Conservation (phyloP, 2,113 vertebrate species). For the Rousettus leschenaultii region DNA sequence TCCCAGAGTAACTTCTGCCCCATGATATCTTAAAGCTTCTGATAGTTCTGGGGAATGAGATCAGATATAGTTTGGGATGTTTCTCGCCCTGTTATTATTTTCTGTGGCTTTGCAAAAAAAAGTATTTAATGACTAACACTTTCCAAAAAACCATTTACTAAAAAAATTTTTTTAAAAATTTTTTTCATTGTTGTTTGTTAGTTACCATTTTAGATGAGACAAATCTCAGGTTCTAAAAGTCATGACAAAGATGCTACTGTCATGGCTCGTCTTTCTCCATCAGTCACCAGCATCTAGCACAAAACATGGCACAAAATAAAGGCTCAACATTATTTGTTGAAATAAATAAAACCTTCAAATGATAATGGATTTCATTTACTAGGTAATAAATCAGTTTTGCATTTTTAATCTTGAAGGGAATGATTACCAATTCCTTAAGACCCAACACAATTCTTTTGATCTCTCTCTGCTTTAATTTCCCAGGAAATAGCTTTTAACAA, state of each 20-base stretch:
- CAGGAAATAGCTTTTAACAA: slow-evolving; percentile 65
- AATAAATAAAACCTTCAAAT: slow-evolving; percentile 35
- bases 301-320: background rate
- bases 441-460: slow-evolving; percentile 68
- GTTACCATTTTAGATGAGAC: background rate
- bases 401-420: slow-evolving; percentile 67
- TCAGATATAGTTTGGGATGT: background rate
- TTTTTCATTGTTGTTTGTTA: background rate
- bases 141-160: background rate
- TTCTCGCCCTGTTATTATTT: background rate
- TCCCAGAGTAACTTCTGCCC: background rate
- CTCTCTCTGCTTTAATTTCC: slow-evolving; percentile 69
- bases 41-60: background rate
- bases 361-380: slow-evolving; percentile 45
- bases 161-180: background rate
- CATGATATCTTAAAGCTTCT: background rate
- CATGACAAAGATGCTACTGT: background rate
- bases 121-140: background rate
- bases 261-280: background rate
- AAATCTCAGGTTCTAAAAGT: background rate
- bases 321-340: background rate
- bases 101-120: slow-evolving; percentile 28
- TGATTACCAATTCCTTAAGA: slow-evolving; percentile 62
- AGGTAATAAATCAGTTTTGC: slow-evolving; percentile 64
- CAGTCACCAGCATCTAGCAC: background rate